Evolutionary conservation across 2,888 invertebrate species (phyloP), one percentile per base, ranked within the genome.

Genomic region (Scaptomyza flava): DNA sequence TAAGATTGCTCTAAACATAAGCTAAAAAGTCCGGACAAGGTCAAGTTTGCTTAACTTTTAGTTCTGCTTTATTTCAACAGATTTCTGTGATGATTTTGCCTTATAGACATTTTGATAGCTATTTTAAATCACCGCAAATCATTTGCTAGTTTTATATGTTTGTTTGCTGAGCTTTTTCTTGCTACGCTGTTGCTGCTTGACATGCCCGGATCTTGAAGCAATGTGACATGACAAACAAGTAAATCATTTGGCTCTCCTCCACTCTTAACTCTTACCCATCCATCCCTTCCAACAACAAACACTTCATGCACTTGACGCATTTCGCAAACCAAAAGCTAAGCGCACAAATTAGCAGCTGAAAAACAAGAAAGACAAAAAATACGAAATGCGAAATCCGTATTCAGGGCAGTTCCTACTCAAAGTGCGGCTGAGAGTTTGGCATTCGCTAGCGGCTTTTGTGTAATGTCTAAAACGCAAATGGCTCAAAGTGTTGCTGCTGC

Each of bases 351-450:
- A 86, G 63, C 81, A 62, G 53, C 70, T 68, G 59, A 71, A 42
- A 53, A 45, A 11, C 38, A 56, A 52, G 17, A 47, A 34, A 36
- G 23, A 42, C 17, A 41, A 3, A 52, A 52, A 74, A 17, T 8
- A 70, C 68, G n/a, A 75, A 86, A 83, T 84, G 73, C 77, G 86
- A 84, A 86, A 86, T 84, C 76, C 87, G 87, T 84, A 84, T 84
- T 84, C 83, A 84, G 83, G 84, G 88, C 83, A 84, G 87, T 86
- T 87, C 87, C 87, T 87, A 60, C 75, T 72, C 68, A 64, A 77
- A 77, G 54, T 59, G 65, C 58, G 65, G 64, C 79, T 64, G 68
- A 87, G 82, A 68, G 85, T 81, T 81, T 81, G 81, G 81, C 87
- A 87, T 87, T 87, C 87, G 84, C 69, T 61, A 73, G 54, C 78